Evolutionary conservation across 2,113 vertebrate genomes (phyloP).

Genomic region (Grammomys surdaster): DNA sequence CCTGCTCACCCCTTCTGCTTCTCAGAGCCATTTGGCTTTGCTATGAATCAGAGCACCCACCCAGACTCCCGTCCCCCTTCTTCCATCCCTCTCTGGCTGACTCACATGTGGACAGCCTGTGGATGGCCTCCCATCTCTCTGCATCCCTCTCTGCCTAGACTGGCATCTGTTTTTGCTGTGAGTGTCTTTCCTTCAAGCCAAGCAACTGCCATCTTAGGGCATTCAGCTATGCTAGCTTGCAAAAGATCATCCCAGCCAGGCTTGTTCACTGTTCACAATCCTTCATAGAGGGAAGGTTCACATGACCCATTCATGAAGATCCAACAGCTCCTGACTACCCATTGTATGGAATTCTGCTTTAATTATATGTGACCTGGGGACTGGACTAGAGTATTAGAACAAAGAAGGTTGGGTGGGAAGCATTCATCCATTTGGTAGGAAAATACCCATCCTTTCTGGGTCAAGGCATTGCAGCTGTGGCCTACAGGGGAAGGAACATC

Average conservation of each 20-base stretch:
- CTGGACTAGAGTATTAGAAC: neutral
- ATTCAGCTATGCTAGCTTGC: neutral
- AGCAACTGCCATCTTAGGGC: neutral
- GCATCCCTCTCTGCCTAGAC: neutral
- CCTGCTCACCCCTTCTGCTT: neutral
- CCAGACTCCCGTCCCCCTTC: neutral
- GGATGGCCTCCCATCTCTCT: neutral
- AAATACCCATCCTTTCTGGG: neutral
- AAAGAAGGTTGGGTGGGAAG: neutral
- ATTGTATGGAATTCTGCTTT: neutral
- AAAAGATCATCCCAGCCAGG: neutral
- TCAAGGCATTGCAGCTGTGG: neutral
- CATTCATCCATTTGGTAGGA: neutral
- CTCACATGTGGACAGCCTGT: neutral
- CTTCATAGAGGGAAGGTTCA: neutral
- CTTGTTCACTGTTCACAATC: neutral
- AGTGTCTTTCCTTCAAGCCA: neutral
- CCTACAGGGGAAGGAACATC: neutral
- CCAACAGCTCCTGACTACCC: neutral
- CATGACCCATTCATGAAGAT: neutral
- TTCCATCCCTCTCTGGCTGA: neutral
- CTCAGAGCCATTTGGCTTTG: constrained; percentile 1
- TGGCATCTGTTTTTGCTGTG: neutral
- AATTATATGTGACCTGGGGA: neutral
- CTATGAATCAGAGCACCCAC: neutral